A percentile compares a stretch with the other conserved stretches of the same genome.
Evolutionary conservation across 2,888 invertebrate genomes (phyloP).

Genomic region (Phorcus lineatus): DNA sequence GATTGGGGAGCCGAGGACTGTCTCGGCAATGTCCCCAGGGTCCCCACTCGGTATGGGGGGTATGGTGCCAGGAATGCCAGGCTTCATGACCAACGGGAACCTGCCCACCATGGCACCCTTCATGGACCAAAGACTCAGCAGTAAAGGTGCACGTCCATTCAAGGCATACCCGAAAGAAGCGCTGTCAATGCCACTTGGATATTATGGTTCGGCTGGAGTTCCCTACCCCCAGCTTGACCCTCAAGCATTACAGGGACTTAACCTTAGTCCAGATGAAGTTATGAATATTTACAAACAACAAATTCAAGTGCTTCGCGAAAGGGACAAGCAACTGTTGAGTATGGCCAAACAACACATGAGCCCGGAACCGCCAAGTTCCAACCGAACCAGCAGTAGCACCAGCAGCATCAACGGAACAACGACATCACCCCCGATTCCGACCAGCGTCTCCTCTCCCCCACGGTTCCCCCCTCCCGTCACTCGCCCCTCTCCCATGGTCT

Average conservation of each 20-base stretch:
- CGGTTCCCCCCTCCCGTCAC: slow-evolving; percentile 26
- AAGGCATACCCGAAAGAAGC: slow-evolving; percentile 84
- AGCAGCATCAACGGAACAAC: slow-evolving; percentile 30
- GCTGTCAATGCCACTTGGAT: slow-evolving; percentile 79
- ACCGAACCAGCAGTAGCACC: slow-evolving; percentile 29
- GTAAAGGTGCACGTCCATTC: slow-evolving; percentile 70
- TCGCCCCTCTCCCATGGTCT: slow-evolving; percentile 27
- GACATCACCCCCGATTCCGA: slow-evolving; percentile 40
- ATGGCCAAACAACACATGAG: neutral
- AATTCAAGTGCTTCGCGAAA: slow-evolving; percentile 54
- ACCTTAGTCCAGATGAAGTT: slow-evolving; percentile 63
- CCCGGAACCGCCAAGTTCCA: neutral
- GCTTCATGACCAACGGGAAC: slow-evolving; percentile 26
- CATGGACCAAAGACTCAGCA: slow-evolving; percentile 25
- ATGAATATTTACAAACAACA: slow-evolving; percentile 68
- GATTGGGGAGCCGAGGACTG: slow-evolving; percentile 41
- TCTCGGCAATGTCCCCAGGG: neutral
- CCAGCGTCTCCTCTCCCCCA: slow-evolving; percentile 29
- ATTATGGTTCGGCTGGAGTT: slow-evolving; percentile 65
- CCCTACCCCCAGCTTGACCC: slow-evolving; percentile 61
- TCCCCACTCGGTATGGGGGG: slow-evolving; percentile 24
- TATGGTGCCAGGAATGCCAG: slow-evolving; percentile 23
- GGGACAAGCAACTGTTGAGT: slow-evolving; percentile 50
- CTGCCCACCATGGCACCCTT: slow-evolving; percentile 14
- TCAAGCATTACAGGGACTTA: slow-evolving; percentile 53